Percentiles rank a stretch among this genome's conserved stretches.
Evolutionary conservation across 2,888 invertebrate genomes (phyloP).

Genomic region (Nemotelus pantherinus): DNA sequence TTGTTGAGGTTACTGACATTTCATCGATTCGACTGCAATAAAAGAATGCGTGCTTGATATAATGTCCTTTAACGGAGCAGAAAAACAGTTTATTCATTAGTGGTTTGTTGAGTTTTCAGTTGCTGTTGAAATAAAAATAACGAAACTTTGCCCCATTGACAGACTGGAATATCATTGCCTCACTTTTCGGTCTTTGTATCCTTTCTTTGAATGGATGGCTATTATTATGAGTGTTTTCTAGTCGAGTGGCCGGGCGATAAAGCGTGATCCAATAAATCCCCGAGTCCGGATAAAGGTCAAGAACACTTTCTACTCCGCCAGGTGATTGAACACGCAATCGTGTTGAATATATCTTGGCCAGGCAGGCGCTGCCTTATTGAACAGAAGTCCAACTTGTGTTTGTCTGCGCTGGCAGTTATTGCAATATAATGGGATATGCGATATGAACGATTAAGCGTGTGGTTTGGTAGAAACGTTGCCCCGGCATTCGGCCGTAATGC

Average conservation of each 20-base stretch:
- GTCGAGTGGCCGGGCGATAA: neutral
- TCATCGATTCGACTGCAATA: no score
- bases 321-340: slow-evolving; percentile 20
- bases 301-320: slow-evolving; percentile 2
- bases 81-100: no score
- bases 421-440: slow-evolving; percentile 1
- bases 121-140: no score
- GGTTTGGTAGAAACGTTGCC: neutral
- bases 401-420: neutral
- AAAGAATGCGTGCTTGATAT: no score
- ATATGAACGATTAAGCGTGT: neutral
- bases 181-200: no score
- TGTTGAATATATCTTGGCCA: neutral
- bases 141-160: no score
- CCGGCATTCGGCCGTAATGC: neutral
- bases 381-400: neutral
- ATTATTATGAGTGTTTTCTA: no score
- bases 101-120: no score
- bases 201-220: no score
- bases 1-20: no score
- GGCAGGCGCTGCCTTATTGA: neutral
- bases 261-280: slow-evolving; percentile 18
- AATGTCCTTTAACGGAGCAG: no score
- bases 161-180: no score
- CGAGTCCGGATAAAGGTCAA: slow-evolving; percentile 33